phyloP scores from a whole-genome alignment of 2,888 invertebrate genomes.

The Alloplasta piceator region DNA sequence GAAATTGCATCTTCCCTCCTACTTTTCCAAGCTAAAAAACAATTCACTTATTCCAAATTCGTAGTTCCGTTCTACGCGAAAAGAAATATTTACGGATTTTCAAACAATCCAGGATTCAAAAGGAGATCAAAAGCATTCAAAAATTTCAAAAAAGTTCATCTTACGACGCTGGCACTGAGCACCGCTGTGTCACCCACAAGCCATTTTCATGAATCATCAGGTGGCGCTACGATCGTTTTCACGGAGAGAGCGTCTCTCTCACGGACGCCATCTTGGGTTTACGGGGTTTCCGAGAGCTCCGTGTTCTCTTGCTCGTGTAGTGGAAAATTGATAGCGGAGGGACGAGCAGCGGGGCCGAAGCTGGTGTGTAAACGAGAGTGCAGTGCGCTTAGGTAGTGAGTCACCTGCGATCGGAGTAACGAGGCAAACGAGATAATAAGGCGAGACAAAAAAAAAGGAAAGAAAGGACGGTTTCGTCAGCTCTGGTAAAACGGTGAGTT shows the following conservation, averaged over 20 bases:
- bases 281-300: conserved; percentile 61
- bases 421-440: conserved; percentile 52
- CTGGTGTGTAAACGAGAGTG: conserved; percentile 61
- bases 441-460: conserved; percentile 30
- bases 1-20: too few relatives aligned
- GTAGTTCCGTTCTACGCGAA: background rate
- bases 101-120: too few relatives aligned
- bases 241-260: conserved; percentile 71
- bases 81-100: too few relatives aligned
- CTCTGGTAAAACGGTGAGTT: conserved; percentile 66
- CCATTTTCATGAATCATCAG: conserved; percentile 56
- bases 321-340: conserved; percentile 68
- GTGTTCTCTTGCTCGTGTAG: conserved; percentile 62
- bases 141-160: too few relatives aligned
- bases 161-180: conserved; percentile 25
- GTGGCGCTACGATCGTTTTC: conserved; percentile 70
- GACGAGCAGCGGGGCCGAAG: conserved; percentile 68
- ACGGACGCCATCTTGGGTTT: conserved; percentile 78
- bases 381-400: conserved; percentile 61
- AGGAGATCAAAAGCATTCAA: too few relatives aligned
- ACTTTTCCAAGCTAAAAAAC: too few relatives aligned
- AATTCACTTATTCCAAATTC: too few relatives aligned
- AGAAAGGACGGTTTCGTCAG: conserved; percentile 48
- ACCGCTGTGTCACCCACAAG: conserved; percentile 52
- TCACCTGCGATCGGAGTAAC: conserved; percentile 57